Base-by-base conservation (phyloP, 2,888 invertebrate species). In the Mimas tiliae region DNA sequence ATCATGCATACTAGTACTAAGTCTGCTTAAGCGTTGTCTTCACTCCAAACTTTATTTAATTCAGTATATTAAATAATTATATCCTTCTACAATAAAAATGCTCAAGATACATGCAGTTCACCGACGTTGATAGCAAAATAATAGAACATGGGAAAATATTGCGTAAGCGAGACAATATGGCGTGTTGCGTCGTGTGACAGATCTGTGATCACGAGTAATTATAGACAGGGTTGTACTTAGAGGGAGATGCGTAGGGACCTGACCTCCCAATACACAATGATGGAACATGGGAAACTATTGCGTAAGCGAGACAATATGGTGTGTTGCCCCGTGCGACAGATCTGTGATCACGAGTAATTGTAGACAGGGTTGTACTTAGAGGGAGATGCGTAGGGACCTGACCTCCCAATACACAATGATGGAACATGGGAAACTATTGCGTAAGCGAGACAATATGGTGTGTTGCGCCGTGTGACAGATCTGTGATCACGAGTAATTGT, bases 141-240 rank as follows among this genome's bases (percentile, higher is more conserved):
- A 55, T 55, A 8, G 55, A 55, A 9, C 38, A 38, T 55, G 55
- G 38, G 55, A 55, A 38, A 38, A 34, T 6, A 33, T 55, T 55
- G 55, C 38, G 55, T 55, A 55, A 55, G 1, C 53, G 2, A 52
- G 27, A 52, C 52, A 52, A 52, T 52, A 52, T 52, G 52, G 27
- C 12, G 52, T 52, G 21, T 21, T 27, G 27, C 27, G 4, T 7
- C 12, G 14, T 52, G 52, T 27, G 52, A 6, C 9, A 38, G 9
- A 38, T 38, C 38, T 38, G 38, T 38, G 38, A 38, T 38, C 38
- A 38, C 38, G 38, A 38, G 38, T 9, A 38, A 38, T 38, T 38
- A 7, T 38, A 27, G 27, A 27, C 38, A 38, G 38, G 1, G 38
- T 6, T 38, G 38, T 38, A 38, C 38, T 38, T 2, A 38, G 38